These are phyloP conservation scores for Neocrepidodera transversa DNA, from an alignment of 2,888 invertebrate species.

Conservation along the genomic window DNA sequence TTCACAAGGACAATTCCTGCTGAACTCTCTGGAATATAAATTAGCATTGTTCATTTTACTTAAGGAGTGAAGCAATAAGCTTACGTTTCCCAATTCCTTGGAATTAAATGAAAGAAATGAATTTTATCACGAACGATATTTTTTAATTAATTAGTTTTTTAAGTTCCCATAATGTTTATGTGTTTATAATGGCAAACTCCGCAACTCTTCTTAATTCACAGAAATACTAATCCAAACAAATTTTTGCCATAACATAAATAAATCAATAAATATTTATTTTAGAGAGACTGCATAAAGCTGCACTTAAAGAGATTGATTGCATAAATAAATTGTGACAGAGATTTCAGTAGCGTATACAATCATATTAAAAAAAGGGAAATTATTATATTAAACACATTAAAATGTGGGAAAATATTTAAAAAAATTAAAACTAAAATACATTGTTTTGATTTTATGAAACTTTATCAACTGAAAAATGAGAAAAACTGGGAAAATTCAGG, in stretches of 20 bases:
- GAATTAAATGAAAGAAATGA: too few relatives aligned
- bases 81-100: too few relatives aligned
- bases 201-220: neutral
- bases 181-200: slow-evolving; percentile 1
- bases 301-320: slow-evolving; percentile 26
- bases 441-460: too few relatives aligned
- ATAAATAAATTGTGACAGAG: slow-evolving; percentile 20
- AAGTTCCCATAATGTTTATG: too few relatives aligned
- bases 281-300: slow-evolving; percentile 14
- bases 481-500: too few relatives aligned
- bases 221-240: neutral
- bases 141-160: too few relatives aligned
- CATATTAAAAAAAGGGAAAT: too few relatives aligned
- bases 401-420: too few relatives aligned
- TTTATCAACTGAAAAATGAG: too few relatives aligned
- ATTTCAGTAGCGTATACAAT: neutral
- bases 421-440: too few relatives aligned
- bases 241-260: slow-evolving; percentile 13
- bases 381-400: too few relatives aligned
- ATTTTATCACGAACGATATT: neutral
- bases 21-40: slow-evolving; percentile 6
- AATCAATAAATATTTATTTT: slow-evolving; percentile 25
- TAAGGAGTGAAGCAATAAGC: neutral
- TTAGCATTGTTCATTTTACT: slow-evolving; percentile 1
- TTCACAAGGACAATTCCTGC: slow-evolving; percentile 2